Percentiles rank a stretch among this genome's conserved stretches.
Conservation (phyloP, 2,888 invertebrate species). For the Hetaerina titia region DNA sequence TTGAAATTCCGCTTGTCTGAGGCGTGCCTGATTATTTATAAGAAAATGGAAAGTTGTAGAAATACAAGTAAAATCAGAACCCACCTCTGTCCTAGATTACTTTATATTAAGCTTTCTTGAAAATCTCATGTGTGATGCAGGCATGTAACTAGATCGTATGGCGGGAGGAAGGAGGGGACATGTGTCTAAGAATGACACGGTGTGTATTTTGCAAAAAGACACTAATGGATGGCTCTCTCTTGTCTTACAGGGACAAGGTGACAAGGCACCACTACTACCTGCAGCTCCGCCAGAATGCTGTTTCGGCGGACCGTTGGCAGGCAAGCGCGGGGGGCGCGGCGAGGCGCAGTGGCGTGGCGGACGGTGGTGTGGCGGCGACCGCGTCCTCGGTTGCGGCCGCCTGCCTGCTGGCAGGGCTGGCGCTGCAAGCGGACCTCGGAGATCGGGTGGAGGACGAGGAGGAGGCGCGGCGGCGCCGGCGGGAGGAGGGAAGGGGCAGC, state of each 20-base stretch:
- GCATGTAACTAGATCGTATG: too few species aligned
- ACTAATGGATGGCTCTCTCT: constrained; percentile 45
- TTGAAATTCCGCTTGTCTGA: too few species aligned
- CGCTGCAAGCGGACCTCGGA: constrained; percentile 95
- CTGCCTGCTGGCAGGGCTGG: constrained; percentile 86
- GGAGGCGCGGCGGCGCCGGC: constrained; percentile 7
- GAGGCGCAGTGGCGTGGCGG: constrained; percentile 58
- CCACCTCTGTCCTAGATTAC: too few species aligned
- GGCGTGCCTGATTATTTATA: too few species aligned
- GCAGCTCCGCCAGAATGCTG: constrained; percentile 93
- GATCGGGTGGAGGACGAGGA: constrained; percentile 82
- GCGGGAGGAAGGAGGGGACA: too few species aligned
- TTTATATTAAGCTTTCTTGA: too few species aligned
- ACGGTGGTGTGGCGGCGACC: background rate
- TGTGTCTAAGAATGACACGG: too few species aligned
- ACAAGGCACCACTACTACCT: constrained; percentile 96
- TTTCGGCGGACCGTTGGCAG: constrained; percentile 78
- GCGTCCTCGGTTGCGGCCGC: constrained; percentile 27
- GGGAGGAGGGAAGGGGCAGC: constrained; percentile 29
- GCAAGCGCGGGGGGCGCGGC: constrained; percentile 69
- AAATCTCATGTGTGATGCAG: too few species aligned
- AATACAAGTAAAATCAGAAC: too few species aligned
- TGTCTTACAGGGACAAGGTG: constrained; percentile 86
- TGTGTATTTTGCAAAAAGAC: too few species aligned
- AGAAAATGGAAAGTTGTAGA: too few species aligned